These are phyloP conservation scores for Psophia crepitans DNA, from an alignment of 2,113 vertebrate species.

Conservation along the genomic window DNA sequence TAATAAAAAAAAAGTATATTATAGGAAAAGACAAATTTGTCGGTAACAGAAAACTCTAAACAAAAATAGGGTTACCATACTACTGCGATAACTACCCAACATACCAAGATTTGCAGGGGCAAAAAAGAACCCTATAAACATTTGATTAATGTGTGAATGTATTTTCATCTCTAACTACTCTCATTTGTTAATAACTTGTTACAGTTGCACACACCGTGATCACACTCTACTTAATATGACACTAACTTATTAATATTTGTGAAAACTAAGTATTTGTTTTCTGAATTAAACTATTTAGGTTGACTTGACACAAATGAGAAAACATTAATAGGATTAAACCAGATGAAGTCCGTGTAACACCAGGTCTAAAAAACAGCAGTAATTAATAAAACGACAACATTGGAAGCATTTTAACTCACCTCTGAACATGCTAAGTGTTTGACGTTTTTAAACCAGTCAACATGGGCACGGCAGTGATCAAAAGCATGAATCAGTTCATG, in stretches of 20 bases:
- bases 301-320: background rate
- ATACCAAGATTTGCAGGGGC: background rate
- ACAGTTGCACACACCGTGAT: background rate
- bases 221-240: background rate
- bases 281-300: background rate
- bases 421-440: slow-evolving; percentile 95
- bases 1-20: background rate
- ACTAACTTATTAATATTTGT: background rate
- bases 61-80: background rate
- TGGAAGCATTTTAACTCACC: slow-evolving; percentile 72
- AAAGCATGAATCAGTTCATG: slow-evolving; percentile 96
- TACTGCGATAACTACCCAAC: background rate
- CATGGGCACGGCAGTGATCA: slow-evolving; percentile 93
- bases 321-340: background rate
- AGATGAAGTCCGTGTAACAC: background rate
- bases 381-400: background rate
- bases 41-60: background rate
- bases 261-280: background rate
- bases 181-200: background rate
- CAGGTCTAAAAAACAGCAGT: background rate
- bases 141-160: background rate
- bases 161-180: background rate
- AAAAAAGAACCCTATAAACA: background rate
- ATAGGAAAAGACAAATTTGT: background rate
- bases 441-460: slow-evolving; percentile 92